phyloP scores from a whole-genome alignment of 2,888 invertebrate species.

The Nemapogon koenigi region DNA sequence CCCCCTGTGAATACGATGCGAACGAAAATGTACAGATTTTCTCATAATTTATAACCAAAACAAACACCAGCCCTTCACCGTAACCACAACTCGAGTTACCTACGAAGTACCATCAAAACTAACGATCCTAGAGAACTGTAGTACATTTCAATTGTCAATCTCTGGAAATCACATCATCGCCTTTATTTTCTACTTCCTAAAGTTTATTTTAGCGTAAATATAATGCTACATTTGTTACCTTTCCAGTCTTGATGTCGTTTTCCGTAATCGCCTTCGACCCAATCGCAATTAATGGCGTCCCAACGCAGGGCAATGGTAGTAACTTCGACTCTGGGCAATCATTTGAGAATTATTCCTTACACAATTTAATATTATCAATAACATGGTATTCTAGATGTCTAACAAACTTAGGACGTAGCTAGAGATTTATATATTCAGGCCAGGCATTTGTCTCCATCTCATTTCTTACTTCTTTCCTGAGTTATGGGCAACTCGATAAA shows the following conservation, averaged over 20 bases:
- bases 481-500: too few relatives aligned
- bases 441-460: too few relatives aligned
- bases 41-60: background rate
- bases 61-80: background rate
- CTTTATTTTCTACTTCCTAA: constrained; percentile 22
- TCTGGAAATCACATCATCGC: constrained; percentile 4
- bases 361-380: too few relatives aligned
- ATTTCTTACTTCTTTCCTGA: too few relatives aligned
- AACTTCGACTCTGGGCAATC: constrained; percentile 4
- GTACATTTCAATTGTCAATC: constrained; percentile 37
- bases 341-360: too few relatives aligned
- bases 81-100: constrained; percentile 2
- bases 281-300: constrained; percentile 54
- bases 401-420: too few relatives aligned
- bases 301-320: constrained; percentile 12
- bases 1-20: too few relatives aligned
- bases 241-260: constrained; percentile 41
- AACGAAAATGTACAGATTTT: too few relatives aligned
- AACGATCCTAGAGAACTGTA: constrained; percentile 17
- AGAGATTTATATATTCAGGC: too few relatives aligned
- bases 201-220: constrained; percentile 27
- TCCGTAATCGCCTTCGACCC: constrained; percentile 50
- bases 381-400: too few relatives aligned
- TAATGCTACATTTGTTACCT: too few relatives aligned
- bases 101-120: constrained; percentile 7